Percentiles rank a stretch among this genome's conserved stretches.
Conservation (phyloP, 2,888 invertebrate species). For the Apoderus coryli region DNA sequence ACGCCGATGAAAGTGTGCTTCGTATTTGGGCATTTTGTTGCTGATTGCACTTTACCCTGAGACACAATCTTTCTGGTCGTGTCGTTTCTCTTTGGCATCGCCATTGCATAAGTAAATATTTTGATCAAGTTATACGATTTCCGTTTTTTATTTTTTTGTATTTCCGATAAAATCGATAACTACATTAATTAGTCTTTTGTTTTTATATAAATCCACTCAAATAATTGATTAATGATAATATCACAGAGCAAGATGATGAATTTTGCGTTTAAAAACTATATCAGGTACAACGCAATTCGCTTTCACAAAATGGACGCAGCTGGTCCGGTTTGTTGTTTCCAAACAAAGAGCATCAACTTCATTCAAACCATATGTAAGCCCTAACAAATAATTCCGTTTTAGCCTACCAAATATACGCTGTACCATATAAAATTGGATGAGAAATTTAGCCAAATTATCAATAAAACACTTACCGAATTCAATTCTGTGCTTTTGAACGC, state of each 20-base stretch:
- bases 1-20: no score
- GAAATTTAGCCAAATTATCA: no score
- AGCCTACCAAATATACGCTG: no score
- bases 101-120: conserved; percentile 17
- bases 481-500: conserved; percentile 25
- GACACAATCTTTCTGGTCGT: conserved; percentile 20
- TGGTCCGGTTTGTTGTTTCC: conserved; percentile 18
- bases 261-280: conserved; percentile 27
- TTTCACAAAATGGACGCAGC: conserved; percentile 33
- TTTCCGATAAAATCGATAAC: no score
- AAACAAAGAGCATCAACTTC: conserved; percentile 28
- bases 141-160: no score
- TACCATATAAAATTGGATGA: no score
- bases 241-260: conserved; percentile 29
- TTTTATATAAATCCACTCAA: conserved; percentile 13
- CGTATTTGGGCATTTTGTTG: no score
- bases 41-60: no score
- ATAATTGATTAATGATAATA: no score
- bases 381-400: no score
- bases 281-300: conserved; percentile 24
- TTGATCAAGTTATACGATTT: no score
- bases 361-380: conserved; percentile 22
- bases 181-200: conserved; percentile 16
- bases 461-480: no score
- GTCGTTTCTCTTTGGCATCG: conserved; percentile 27